phyloP scores from a whole-genome alignment of 2,113 vertebrate genomes.

The Tragelaphus scriptus region DNA sequence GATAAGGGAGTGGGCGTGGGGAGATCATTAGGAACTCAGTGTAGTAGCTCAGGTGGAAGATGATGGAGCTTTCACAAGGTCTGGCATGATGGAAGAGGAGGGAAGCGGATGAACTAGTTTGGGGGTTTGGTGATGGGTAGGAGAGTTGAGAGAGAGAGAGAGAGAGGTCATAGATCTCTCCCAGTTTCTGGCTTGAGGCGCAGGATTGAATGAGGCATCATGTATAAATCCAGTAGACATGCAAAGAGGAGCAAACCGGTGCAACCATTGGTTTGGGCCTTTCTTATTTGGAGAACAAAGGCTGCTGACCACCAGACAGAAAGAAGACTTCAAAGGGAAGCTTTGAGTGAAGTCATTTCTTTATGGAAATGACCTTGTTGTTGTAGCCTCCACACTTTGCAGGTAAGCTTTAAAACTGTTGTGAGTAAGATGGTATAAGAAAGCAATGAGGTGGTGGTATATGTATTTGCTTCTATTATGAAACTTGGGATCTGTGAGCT shows the following conservation, averaged over 20 bases:
- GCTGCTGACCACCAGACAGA: background rate
- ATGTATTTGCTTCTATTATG: background rate
- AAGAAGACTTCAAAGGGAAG: background rate
- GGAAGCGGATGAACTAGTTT: background rate
- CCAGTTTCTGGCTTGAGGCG: background rate
- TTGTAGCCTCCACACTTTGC: background rate
- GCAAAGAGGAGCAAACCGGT: background rate
- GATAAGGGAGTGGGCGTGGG: fast-evolving
- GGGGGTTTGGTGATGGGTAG: background rate
- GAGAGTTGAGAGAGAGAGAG: background rate
- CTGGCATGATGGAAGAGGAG: background rate
- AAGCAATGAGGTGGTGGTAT: background rate
- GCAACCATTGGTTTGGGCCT: background rate
- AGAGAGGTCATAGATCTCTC: background rate
- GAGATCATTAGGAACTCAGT: background rate
- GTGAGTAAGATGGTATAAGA: background rate
- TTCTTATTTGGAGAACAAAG: background rate
- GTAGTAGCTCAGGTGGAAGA: background rate
- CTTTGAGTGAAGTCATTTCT: background rate
- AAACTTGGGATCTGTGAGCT: background rate
- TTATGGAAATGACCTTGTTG: background rate
- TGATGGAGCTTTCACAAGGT: background rate
- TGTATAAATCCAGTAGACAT: background rate
- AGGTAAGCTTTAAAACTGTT: background rate
- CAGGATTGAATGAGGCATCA: background rate